Evolutionary conservation across 2,888 invertebrate species (phyloP).

Genomic region (Myathropa florea): DNA sequence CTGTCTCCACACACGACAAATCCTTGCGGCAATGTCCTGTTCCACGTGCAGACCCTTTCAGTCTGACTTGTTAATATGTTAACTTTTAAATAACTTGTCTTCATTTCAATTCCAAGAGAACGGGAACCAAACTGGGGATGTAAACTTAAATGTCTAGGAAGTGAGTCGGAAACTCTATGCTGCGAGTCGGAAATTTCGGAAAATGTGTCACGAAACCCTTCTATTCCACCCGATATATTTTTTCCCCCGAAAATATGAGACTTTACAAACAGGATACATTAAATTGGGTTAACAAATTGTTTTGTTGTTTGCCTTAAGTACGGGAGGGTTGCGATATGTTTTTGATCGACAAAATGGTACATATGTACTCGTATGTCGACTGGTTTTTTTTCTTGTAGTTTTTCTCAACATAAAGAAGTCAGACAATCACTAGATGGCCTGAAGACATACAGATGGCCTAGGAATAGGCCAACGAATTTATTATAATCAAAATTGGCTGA

Average conservation of each 20-base stretch:
- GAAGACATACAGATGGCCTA: too few species aligned
- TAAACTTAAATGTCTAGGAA: conserved; percentile 20
- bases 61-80: conserved; percentile 13
- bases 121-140: background rate
- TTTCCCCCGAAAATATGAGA: conserved; percentile 30
- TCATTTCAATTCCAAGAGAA: background rate
- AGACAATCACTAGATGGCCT: too few species aligned
- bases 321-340: background rate
- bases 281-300: conserved; percentile 54
- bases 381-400: too few species aligned
- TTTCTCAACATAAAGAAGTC: too few species aligned
- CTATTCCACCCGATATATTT: background rate
- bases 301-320: conserved; percentile 23
- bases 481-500: too few species aligned
- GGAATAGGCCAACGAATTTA: too few species aligned
- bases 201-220: conserved; percentile 25
- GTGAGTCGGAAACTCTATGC: conserved; percentile 16
- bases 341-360: too few species aligned
- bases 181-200: conserved; percentile 15
- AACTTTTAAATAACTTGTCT: conserved; percentile 19
- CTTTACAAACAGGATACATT: conserved; percentile 40
- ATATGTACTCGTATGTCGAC: too few species aligned
- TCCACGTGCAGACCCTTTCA: conserved; percentile 4
- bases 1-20: background rate
- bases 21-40: background rate